Evolutionary conservation across 1,140 invertebrate genomes (phyloP), one percentile per base, ranked within the genome.

Genomic region (Augochlora pura): DNA sequence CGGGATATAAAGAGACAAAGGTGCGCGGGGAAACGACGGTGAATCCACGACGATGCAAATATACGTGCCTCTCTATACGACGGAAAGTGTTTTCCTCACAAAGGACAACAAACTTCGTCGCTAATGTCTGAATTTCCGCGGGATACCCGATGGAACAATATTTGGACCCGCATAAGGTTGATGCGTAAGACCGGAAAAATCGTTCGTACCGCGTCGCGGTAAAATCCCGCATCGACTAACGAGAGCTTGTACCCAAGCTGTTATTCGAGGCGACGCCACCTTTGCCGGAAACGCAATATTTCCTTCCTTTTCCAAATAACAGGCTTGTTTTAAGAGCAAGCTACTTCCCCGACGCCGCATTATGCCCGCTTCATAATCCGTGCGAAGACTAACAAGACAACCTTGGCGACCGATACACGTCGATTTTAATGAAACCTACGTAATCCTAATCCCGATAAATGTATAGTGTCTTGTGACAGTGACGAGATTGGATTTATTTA

Each of bases 51-150:
- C n/a, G 52, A 57, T 21, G 21, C 21, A 38, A 69, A 69, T 38
- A 46, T 23, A 42, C 10, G 27, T 23, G 23, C 21, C 4, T 49
- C 23, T 6, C 8, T 32, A 4, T n/a, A 23, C 27, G 16, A 16
- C 2, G 6, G n/a, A 16, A 73, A 52, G 42, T 38, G 71, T 62
- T 64, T 59, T 38, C 16, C 10, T 76, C 62, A 27, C 54, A 46
- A 57, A 27, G 25, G 65, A 68, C 42, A 68, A 76, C 57, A 76
- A 38, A 59, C 46, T 59, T 39, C n/a, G 25, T 23, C n/a, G 52
- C 23, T 32, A 60, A 67, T 64, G 38, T 67, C 46, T 39, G 23
- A 68, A 76, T 42, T 76, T 62, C 16, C 39, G 7, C 14, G 74
- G 1, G 8, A 14, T n/a, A n/a, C 14, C 18, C 25, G 16, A 2